phyloP scores from a whole-genome alignment of 2,888 invertebrate genomes.

The Tetramorium bicarinatum region DNA sequence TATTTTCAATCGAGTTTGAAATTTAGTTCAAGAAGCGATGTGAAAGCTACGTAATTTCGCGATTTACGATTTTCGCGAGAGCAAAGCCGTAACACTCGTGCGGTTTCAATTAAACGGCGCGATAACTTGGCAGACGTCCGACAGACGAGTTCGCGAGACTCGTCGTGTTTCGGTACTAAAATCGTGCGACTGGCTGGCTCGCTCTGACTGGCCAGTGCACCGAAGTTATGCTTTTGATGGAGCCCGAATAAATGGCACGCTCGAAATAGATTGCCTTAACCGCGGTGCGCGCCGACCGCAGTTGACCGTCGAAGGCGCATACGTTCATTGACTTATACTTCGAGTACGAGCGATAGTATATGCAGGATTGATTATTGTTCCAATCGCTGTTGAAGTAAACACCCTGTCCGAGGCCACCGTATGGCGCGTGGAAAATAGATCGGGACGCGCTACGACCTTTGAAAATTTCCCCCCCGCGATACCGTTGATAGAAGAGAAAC shows the following conservation, averaged over 20 bases:
- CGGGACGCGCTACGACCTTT: not conserved
- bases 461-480: not conserved
- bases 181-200: constrained; percentile 21
- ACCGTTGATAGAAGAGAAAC: not conserved
- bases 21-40: not conserved
- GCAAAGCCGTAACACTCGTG: not conserved
- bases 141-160: constrained; percentile 17
- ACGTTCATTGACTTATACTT: constrained; percentile 52
- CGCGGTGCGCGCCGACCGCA: constrained; percentile 7
- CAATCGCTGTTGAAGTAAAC: constrained; percentile 24
- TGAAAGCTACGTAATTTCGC: not conserved
- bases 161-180: constrained; percentile 33
- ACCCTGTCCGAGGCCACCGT: not conserved
- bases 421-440: constrained; percentile 10
- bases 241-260: constrained; percentile 31
- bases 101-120: not conserved
- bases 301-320: constrained; percentile 19
- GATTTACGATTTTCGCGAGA: not conserved
- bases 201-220: constrained; percentile 32
- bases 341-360: constrained; percentile 14
- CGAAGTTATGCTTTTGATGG: constrained; percentile 43
- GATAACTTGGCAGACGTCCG: constrained; percentile 50
- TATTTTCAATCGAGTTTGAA: not conserved
- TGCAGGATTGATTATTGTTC: constrained; percentile 3
- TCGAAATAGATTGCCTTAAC: constrained; percentile 54